Evolutionary conservation across 2,113 vertebrate species (phyloP), one percentile per base, ranked within the genome.

Genomic region (Phasianus colchicus): DNA sequence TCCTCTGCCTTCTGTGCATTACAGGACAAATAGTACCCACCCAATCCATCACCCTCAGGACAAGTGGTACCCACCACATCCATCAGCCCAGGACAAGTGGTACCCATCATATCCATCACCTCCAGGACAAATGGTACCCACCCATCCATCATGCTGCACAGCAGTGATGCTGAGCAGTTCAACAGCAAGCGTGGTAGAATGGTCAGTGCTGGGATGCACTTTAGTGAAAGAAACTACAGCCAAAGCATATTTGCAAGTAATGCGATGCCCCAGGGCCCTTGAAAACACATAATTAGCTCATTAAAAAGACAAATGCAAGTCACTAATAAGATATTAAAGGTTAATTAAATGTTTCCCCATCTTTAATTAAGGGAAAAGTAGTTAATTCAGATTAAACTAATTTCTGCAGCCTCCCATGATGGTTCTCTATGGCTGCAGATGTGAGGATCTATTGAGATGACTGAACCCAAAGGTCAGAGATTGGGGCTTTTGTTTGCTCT

Each of bases 261-360:
- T 45, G 54, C 15, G 7, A 27, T 73, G 66, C 89, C 91, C 15
- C 21, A 73, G 84, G 80, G 90, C 81, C 64, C 91, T 94, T 21
- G 82, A 57, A 96, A 95, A 90, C 82, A 84, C 20, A 2, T 93
- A 95, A 96, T 96, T 92, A 93, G 88, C 81, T 95, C 89, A 81
- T 96, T 93, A 92, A 90, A 96, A 75, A 92, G 84, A 93, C 87
- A 95, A 93, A 91, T 48, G 38, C 66, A 66, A 92, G 83, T 92
- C 67, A 72, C 71, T 96, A 96, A 93, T 94, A 94, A 96, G 92
- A 96, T 94, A 90, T 83, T 58, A 69, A 90, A 95, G 87, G 96
- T 94, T 97, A 96, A 97, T 96, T 80, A 90, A 88, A 58, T 94
- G 95, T 89, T 93, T 20, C 87, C 54, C 43, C 43, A 13, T 75